Conservation (phyloP, 2,797 vertebrate genomes). For the Sus cebifrons region DNA sequence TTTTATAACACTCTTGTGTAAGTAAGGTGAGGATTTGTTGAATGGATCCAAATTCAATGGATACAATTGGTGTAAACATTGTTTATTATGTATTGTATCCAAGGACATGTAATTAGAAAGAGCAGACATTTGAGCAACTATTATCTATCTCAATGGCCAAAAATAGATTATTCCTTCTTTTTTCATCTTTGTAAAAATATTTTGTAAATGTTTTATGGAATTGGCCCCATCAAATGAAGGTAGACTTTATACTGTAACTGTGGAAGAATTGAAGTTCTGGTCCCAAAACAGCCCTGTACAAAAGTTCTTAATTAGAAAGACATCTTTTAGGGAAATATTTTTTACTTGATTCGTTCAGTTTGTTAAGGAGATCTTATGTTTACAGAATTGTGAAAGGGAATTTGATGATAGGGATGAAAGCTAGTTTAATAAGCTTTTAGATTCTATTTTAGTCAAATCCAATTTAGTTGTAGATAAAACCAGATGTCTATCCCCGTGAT, state of each 20-base stretch:
- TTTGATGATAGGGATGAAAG: constrained; percentile 58
- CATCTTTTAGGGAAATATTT: constrained; percentile 36
- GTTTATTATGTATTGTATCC: not conserved
- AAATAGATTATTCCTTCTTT: not conserved
- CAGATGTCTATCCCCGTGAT: not conserved
- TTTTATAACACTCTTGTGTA: not conserved
- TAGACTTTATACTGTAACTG: constrained; percentile 2
- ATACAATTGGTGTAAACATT: not conserved
- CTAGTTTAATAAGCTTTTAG: constrained; percentile 73
- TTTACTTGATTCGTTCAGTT: constrained; percentile 48
- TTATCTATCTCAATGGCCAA: constrained; percentile 5
- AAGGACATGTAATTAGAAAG: not conserved
- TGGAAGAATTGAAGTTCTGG: constrained; percentile 27
- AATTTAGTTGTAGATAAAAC: constrained; percentile 41
- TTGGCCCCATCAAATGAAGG: constrained; percentile 22
- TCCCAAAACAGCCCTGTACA: not conserved
- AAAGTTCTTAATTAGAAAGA: constrained; percentile 36
- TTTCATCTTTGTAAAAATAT: constrained; percentile 50
- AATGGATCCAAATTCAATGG: not conserved
- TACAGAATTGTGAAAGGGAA: constrained; percentile 50
- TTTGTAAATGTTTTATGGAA: constrained; percentile 19
- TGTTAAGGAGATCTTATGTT: constrained; percentile 34
- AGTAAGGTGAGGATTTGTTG: not conserved
- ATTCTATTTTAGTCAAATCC: constrained; percentile 74
- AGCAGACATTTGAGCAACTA: constrained; percentile 7